These are phyloP conservation scores for Thalassaphorura encarpata DNA, from an alignment of 1,140 invertebrate species.

Conservation along the genomic window DNA sequence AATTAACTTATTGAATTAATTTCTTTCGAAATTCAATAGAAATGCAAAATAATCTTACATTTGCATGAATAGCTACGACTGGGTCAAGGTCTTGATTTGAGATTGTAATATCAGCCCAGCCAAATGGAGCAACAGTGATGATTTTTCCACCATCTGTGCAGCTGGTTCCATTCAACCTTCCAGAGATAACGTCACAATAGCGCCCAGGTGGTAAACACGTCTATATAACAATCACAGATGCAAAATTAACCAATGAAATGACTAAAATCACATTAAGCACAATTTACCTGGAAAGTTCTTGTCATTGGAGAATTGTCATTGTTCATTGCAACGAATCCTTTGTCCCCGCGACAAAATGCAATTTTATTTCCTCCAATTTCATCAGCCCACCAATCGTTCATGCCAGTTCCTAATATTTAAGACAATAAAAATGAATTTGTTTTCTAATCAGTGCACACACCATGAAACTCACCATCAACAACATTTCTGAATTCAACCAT, in stretches of 20 bases:
- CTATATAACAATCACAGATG: conserved; percentile 47
- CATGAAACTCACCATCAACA: conserved; percentile 37
- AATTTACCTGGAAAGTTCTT: conserved; percentile 26
- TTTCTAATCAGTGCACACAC: background rate
- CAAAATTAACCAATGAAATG: no score
- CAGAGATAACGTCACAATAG: conserved; percentile 49
- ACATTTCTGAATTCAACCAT: conserved; percentile 67
- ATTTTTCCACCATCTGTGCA: conserved; percentile 43
- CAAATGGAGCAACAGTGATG: conserved; percentile 45
- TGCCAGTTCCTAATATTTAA: conserved; percentile 29
- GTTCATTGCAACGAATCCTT: conserved; percentile 40
- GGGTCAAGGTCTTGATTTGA: conserved; percentile 51
- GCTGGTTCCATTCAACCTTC: conserved; percentile 36
- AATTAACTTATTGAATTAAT: no score
- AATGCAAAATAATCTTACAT: no score
- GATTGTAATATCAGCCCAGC: conserved; percentile 53
- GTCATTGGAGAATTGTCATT: conserved; percentile 35
- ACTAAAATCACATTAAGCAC: no score
- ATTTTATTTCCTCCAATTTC: conserved; percentile 37
- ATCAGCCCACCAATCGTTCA: conserved; percentile 40
- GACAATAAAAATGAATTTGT: background rate
- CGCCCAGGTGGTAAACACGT: conserved; percentile 43
- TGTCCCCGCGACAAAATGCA: conserved; percentile 37
- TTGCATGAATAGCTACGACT: conserved; percentile 63
- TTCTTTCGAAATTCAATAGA: no score